Conservation (phyloP, 2,888 invertebrate species). For the Drosophila longiperda region DNA sequence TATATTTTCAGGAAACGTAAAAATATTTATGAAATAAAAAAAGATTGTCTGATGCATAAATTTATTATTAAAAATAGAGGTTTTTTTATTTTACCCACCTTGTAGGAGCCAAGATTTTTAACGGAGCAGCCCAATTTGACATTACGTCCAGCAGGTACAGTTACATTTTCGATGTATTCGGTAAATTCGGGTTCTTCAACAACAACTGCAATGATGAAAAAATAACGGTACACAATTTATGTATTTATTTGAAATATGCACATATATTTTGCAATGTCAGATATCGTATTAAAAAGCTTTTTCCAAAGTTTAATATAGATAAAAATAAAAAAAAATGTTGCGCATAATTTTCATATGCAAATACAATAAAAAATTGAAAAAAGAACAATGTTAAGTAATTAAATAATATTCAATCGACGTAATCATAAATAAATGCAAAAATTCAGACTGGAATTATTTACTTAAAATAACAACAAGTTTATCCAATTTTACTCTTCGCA, state of each 20-base stretch:
- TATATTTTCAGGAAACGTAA: background rate
- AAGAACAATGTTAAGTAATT: conserved; percentile 16
- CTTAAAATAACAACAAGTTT: conserved; percentile 65
- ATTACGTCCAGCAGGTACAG: conserved; percentile 92
- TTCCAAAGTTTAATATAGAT: background rate
- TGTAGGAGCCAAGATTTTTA: conserved; percentile 95
- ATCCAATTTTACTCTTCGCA: conserved; percentile 27
- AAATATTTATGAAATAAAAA: background rate
- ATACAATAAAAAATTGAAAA: conserved; percentile 44
- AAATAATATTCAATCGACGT: conserved; percentile 39
- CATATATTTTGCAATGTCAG: conserved; percentile 21
- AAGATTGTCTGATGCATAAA: no score
- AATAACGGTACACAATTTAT: conserved; percentile 9
- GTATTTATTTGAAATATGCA: conserved; percentile 5
- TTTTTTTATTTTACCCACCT: conserved; percentile 87
- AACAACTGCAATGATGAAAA: conserved; percentile 87
- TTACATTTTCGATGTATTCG: conserved; percentile 95
- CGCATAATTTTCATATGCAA: conserved; percentile 30
- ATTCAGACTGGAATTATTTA: conserved; percentile 40
- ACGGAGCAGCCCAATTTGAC: conserved; percentile 96
- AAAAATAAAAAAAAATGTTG: background rate
- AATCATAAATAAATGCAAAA: conserved; percentile 14
- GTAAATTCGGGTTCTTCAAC: conserved; percentile 95
- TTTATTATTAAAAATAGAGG: background rate
- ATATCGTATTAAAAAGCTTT: background rate